Percentiles rank a stretch among this genome's conserved stretches.
These are phyloP conservation scores for Hoplias malabaricus DNA, from an alignment of 2,113 vertebrate species.

Conservation along the genomic window DNA sequence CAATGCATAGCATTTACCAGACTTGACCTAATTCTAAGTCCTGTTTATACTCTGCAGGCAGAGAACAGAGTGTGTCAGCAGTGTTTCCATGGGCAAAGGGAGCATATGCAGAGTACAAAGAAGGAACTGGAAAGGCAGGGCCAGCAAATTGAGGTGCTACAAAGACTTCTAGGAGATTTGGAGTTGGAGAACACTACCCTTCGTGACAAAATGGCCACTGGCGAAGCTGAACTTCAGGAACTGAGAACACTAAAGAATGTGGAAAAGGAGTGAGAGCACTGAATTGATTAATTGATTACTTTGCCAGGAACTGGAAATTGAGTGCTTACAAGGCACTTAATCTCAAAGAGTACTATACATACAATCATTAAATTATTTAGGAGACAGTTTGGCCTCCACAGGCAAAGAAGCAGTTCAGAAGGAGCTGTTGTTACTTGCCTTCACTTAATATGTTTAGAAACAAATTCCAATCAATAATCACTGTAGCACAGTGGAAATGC, in stretches of 20 bases:
- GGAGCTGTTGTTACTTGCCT: background rate
- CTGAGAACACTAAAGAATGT: slow-evolving; percentile 62
- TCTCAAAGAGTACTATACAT: background rate
- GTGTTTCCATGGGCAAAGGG: slow-evolving; percentile 65
- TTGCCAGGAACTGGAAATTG: background rate
- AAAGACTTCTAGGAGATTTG: slow-evolving; percentile 76
- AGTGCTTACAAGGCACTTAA: background rate
- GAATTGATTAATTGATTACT: background rate
- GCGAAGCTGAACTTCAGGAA: slow-evolving; percentile 75
- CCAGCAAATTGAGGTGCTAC: slow-evolving; percentile 74
- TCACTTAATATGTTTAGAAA: too few species aligned
- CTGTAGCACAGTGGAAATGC: background rate
- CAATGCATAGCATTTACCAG: too few species aligned
- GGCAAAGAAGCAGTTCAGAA: background rate
- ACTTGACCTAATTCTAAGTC: too few species aligned
- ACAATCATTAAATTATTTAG: background rate
- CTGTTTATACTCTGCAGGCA: slow-evolving; percentile 56
- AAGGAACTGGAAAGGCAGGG: slow-evolving; percentile 60
- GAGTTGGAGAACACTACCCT: slow-evolving; percentile 77
- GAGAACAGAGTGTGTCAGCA: slow-evolving; percentile 63
- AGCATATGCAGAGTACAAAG: slow-evolving; percentile 65
- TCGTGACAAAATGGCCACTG: slow-evolving; percentile 71
- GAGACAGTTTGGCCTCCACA: too few species aligned
- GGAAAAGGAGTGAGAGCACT: slow-evolving; percentile 69
- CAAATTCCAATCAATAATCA: too few species aligned